phyloP scores from a whole-genome alignment of 2,113 vertebrate genomes.

The Bujurquina vittata region DNA sequence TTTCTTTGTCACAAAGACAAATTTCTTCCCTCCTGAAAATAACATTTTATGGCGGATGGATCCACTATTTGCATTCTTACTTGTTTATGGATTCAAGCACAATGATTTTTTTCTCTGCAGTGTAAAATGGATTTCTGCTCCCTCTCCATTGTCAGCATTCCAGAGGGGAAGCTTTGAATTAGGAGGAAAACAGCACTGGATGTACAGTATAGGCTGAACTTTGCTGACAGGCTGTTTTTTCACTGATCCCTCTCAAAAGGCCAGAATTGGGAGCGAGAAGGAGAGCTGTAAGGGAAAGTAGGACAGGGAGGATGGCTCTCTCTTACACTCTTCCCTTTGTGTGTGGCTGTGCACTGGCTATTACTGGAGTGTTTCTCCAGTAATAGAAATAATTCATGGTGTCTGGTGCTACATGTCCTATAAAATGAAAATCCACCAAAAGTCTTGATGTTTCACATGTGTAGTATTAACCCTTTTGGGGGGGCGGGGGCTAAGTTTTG shows the following conservation, averaged over 20 bases:
- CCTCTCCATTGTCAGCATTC: background rate
- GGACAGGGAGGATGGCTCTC: constrained; percentile 43
- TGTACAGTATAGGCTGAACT: constrained; percentile 43
- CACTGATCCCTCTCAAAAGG: constrained; percentile 55
- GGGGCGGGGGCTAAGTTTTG: no score
- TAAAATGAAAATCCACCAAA: background rate
- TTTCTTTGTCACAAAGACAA: background rate
- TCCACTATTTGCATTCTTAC: background rate
- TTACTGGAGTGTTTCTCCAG: background rate
- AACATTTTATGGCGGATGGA: background rate
- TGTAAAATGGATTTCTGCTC: constrained; percentile 4
- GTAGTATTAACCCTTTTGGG: background rate
- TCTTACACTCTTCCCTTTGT: constrained; percentile 12
- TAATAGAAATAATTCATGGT: background rate
- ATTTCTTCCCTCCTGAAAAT: background rate
- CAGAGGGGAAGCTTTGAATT: constrained; percentile 43
- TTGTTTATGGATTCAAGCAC: background rate
- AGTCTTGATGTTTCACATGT: background rate
- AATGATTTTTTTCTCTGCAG: background rate
- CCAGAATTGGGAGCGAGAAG: constrained; percentile 27
- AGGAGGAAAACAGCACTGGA: constrained; percentile 16
- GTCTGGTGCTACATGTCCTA: background rate
- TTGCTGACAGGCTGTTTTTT: constrained; percentile 51
- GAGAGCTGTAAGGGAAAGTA: constrained; percentile 47
- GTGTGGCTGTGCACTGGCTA: constrained; percentile 12